Evolutionary conservation across 53 echinoderm and acorn worm species (phyloP).

Genomic region (Antedon mediterranea): DNA sequence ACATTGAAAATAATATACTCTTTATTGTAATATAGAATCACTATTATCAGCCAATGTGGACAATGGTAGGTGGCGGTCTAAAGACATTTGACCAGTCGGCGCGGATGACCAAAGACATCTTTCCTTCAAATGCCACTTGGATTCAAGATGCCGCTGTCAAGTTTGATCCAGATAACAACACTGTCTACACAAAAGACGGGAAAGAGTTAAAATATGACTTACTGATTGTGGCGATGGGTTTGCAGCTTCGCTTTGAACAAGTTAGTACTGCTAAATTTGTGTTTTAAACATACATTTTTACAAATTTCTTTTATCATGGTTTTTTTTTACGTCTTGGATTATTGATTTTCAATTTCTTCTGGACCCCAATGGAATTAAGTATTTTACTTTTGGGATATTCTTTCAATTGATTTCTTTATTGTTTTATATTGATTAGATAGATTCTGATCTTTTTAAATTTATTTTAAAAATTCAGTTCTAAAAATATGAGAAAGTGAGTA

Average conservation of each 20-base stretch:
- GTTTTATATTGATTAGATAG: too few relatives aligned
- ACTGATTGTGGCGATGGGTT: conserved; percentile 78
- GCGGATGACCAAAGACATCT: conserved; percentile 43
- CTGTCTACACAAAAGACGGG: conserved; percentile 41
- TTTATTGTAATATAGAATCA: conserved; percentile 20
- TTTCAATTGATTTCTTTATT: too few relatives aligned
- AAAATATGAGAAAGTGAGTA: too few relatives aligned
- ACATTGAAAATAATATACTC: too few relatives aligned
- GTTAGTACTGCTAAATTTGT: conserved; percentile 20
- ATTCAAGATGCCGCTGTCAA: conserved; percentile 44
- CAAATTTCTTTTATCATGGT: too few relatives aligned
- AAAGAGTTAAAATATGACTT: conserved; percentile 63
- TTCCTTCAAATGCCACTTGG: conserved; percentile 64
- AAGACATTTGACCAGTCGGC: conserved; percentile 52
- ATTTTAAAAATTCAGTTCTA: too few relatives aligned
- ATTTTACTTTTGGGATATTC: too few relatives aligned
- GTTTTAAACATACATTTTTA: too few relatives aligned
- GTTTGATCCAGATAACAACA: conserved; percentile 85
- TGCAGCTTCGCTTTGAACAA: conserved; percentile 54
- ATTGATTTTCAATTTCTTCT: too few relatives aligned
- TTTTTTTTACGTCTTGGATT: too few relatives aligned
- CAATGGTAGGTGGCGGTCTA: conserved; percentile 76
- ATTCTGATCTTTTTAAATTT: too few relatives aligned
- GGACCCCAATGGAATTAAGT: too few relatives aligned
- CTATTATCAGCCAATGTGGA: conserved; percentile 91